These are phyloP conservation scores for Neuroterus valhalla DNA, from an alignment of 1,140 invertebrate genomes.

Conservation along the genomic window DNA sequence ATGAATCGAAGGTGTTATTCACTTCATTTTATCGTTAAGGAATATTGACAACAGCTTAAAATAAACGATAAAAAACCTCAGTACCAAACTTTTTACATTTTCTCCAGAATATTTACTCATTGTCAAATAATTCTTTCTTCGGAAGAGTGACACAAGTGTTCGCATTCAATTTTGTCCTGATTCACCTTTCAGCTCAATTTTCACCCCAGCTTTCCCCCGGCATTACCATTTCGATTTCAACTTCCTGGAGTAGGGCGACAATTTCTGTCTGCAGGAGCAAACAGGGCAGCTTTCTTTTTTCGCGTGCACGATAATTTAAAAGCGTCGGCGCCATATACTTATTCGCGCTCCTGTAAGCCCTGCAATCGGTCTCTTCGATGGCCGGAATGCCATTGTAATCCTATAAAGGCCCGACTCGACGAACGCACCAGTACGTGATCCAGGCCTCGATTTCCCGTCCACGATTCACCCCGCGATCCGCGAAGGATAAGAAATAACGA, in stretches of 20 bases:
- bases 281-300: constrained; percentile 5
- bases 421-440: constrained; percentile 49
- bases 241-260: neutral
- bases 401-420: constrained; percentile 44
- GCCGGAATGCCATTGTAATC: constrained; percentile 53
- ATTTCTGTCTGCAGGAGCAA: neutral
- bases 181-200: neutral
- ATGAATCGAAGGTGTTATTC: too few relatives aligned
- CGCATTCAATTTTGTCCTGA: neutral
- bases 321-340: constrained; percentile 4
- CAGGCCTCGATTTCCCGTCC: constrained; percentile 54
- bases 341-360: neutral
- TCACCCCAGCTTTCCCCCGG: neutral
- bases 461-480: neutral
- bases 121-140: too few relatives aligned
- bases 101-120: too few relatives aligned
- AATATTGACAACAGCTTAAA: too few relatives aligned
- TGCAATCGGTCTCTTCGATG: too few relatives aligned
- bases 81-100: too few relatives aligned
- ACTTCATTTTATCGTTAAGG: too few relatives aligned
- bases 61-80: too few relatives aligned
- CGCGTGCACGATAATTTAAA: constrained; percentile 15
- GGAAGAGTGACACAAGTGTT: neutral
- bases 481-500: neutral
- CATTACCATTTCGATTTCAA: constrained; percentile 16